These are phyloP conservation scores for Nesometra sesokonis DNA, from an alignment of 35 echinoderm and acorn worm genomes.

Conservation along the genomic window DNA sequence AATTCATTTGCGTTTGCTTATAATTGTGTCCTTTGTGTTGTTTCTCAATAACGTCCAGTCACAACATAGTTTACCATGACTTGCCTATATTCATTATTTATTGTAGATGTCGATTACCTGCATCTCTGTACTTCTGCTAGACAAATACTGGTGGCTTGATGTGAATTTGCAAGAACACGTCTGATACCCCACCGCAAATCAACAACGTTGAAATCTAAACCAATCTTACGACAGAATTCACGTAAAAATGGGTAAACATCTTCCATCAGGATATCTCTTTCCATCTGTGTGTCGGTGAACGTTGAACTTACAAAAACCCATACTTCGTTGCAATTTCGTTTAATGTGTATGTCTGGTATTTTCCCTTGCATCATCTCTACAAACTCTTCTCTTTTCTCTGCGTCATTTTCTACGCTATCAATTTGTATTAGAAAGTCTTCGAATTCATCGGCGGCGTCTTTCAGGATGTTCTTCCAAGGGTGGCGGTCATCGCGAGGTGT, in stretches of 20 bases:
- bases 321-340: conserved; percentile 31
- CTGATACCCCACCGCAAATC: conserved; percentile 90
- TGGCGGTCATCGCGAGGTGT: conserved; percentile 39
- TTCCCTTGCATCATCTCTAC: conserved; percentile 35
- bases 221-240: conserved; percentile 54
- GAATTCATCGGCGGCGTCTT: conserved; percentile 34
- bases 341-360: conserved; percentile 27
- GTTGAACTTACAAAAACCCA: conserved; percentile 98
- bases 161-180: conserved; percentile 38
- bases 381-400: conserved; percentile 28
- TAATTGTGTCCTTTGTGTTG: too few relatives aligned
- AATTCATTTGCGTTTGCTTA: too few relatives aligned
- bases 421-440: conserved; percentile 20
- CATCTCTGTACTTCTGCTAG: conserved; percentile 76
- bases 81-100: too few relatives aligned
- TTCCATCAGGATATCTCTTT: conserved; percentile 69
- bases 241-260: conserved; percentile 80
- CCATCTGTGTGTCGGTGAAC: conserved; percentile 74
- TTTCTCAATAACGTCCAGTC: too few relatives aligned
- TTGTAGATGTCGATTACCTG: conserved; percentile 52
- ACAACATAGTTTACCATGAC: too few relatives aligned
- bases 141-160: conserved; percentile 70
- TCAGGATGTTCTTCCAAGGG: conserved; percentile 63
- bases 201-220: conserved; percentile 66
- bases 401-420: background rate